A percentile compares a stretch with the other conserved stretches of the same genome.
phyloP scores from a whole-genome alignment of 2,113 vertebrate species.

The Australoheros scitulus region DNA sequence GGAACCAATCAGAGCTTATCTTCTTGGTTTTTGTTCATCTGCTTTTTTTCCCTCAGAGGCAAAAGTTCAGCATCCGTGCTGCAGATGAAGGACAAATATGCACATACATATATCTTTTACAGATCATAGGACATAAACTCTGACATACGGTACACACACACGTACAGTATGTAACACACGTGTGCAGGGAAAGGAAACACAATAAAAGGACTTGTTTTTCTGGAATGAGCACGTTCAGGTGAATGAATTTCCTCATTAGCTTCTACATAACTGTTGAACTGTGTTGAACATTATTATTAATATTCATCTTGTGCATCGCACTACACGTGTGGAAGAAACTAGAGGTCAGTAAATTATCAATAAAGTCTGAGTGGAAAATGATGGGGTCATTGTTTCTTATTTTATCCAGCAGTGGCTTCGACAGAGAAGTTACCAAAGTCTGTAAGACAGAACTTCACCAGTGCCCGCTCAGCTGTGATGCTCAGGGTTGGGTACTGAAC shows the following conservation, averaged over 20 bases:
- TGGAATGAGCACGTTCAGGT: neutral
- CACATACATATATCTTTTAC: neutral
- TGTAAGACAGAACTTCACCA: too few species aligned
- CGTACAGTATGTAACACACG: neutral
- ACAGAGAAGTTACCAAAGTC: neutral
- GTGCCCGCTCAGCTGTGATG: too few species aligned
- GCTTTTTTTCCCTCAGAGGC: neutral
- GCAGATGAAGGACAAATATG: neutral
- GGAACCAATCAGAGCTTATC: neutral
- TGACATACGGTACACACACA: neutral
- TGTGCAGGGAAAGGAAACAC: neutral
- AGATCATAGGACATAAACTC: neutral
- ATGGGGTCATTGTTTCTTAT: too few species aligned
- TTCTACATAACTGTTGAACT: neutral
- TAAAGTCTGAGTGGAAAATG: constrained; percentile 27
- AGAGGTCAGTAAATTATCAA: constrained; percentile 1
- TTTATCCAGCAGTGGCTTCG: neutral
- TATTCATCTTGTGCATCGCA: neutral
- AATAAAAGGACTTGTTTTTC: constrained; percentile 6
- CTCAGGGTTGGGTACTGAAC: too few species aligned
- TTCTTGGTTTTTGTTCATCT: neutral
- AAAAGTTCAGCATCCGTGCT: neutral
- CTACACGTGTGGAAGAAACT: constrained; percentile 12
- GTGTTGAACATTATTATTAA: neutral
- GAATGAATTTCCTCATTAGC: neutral